Base-by-base conservation (phyloP, 2,797 vertebrate species). In the Silurus aristotelis region DNA sequence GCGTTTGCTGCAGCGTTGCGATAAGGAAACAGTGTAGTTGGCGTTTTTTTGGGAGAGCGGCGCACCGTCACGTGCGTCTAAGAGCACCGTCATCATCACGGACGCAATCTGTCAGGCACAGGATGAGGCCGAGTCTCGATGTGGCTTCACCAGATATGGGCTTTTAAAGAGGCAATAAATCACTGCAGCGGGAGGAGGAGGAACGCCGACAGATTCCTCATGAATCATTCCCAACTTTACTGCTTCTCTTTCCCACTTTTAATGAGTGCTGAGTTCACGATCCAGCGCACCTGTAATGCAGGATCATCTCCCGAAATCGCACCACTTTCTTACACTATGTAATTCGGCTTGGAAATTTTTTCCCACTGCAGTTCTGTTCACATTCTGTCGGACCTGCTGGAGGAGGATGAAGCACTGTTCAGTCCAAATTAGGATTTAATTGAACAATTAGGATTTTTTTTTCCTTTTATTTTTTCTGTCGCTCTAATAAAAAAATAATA, bases 151-250 rank as follows among this genome's bases (percentile, higher is more conserved):
- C 64, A 88, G 89, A 90, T 86, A 89, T 87, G 89, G 84, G 64
- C 61, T 84, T 87, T 90, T 87, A 90, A 89, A 84, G 86, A 85
- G 73, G 85, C 87, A 86, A 91, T 92, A 89, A 90, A 91, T 90
- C 89, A 90, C 84, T 71, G 73, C 80, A 84, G 46, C 55, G 38
- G 66, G 38, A 79, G 63, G 67, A 79, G 63, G 67, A 80, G 78
- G 85, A 85, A 84, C 83, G 22, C 83, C 83, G 85, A 66, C 81
- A 87, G 75, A 83, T 83, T 70, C 80, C 85, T 88, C 87, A 87
- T 90, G 87, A 91, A 90, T 90, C 86, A 89, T 87, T 78, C 64
- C 73, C 79, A 76, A 64, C n/a, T 73, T 87, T 72, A 77, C 55
- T 83, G 60, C 58, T 87, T 81, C 84, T 20, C 25, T 56, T 77